A percentile compares a stretch with the other conserved stretches of the same genome.
Evolutionary conservation across 1,140 invertebrate species (phyloP).

Genomic region (Danaus melanippus): DNA sequence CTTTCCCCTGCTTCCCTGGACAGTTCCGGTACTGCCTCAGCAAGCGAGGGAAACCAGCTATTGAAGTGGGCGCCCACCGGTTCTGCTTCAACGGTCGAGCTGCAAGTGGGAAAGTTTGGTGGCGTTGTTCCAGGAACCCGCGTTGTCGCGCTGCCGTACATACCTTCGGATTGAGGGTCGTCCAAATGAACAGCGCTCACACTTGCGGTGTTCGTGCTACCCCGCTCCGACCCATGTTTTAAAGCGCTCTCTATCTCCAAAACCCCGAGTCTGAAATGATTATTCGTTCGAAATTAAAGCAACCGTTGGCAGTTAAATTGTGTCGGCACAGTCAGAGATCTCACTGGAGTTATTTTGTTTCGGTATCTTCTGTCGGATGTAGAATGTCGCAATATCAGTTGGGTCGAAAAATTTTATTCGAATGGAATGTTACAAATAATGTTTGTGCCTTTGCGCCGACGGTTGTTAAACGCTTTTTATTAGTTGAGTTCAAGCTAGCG

Average conservation of each 20-base stretch:
- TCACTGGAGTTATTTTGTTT: constrained; percentile 22
- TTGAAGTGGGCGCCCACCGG: constrained; percentile 61
- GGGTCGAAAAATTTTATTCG: constrained; percentile 28
- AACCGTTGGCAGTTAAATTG: constrained; percentile 46
- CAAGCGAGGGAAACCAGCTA: constrained; percentile 63
- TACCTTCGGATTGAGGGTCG: constrained; percentile 60
- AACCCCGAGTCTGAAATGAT: constrained; percentile 14
- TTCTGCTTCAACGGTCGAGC: constrained; percentile 67
- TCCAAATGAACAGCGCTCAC: constrained; percentile 65
- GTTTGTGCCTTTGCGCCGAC: constrained; percentile 59
- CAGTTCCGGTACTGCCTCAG: constrained; percentile 67
- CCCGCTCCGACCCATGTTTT: constrained; percentile 62
- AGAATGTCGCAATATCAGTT: constrained; percentile 20
- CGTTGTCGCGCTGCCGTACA: constrained; percentile 63
- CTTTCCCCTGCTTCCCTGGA: constrained; percentile 62
- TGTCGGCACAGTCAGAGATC: constrained; percentile 51
- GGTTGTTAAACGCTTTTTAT: constrained; percentile 42
- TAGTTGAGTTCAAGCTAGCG: constrained; percentile 32
- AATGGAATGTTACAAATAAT: constrained; percentile 48
- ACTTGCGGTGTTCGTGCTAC: constrained; percentile 64
- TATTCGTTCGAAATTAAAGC: constrained; percentile 12
- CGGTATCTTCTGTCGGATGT: constrained; percentile 12
- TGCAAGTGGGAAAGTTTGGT: constrained; percentile 67
- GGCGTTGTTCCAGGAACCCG: constrained; percentile 63
- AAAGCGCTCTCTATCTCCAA: constrained; percentile 24